These are phyloP conservation scores for Polylopha cassiicola DNA, from an alignment of 2,888 invertebrate genomes.

Conservation along the genomic window DNA sequence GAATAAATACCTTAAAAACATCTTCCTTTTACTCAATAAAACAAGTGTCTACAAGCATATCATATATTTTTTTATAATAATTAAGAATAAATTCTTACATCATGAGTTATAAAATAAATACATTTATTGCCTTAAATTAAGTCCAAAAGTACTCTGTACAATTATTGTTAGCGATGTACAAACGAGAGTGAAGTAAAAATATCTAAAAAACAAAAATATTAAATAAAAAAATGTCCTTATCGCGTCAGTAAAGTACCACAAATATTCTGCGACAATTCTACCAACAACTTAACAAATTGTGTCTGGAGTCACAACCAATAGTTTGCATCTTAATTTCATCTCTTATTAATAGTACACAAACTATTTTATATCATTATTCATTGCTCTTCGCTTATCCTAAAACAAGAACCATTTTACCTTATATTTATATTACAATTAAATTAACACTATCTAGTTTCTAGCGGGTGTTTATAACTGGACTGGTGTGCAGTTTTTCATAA, in stretches of 20 bases:
- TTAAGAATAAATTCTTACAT: constrained; percentile 78
- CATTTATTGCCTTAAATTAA: constrained; percentile 78
- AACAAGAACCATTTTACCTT: constrained; percentile 77
- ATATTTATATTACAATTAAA: constrained; percentile 72
- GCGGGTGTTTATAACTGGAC: constrained; percentile 70
- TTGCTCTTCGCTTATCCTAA: constrained; percentile 75
- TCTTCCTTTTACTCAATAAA: no score
- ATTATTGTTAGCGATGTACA: constrained; percentile 77
- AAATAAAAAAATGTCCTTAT: constrained; percentile 59
- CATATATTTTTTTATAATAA: constrained; percentile 77
- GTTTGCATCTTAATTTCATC: constrained; percentile 75
- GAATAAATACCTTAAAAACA: no score
- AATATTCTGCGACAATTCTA: constrained; percentile 62
- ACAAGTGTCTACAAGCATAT: constrained; percentile 73
- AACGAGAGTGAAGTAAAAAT: constrained; percentile 74
- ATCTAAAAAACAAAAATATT: constrained; percentile 57
- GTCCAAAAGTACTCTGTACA: constrained; percentile 78
- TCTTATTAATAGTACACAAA: constrained; percentile 75
- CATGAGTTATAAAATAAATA: constrained; percentile 78
- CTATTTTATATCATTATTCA: constrained; percentile 76
- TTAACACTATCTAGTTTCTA: constrained; percentile 74
- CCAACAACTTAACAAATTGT: constrained; percentile 76
- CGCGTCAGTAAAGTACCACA: constrained; percentile 59
- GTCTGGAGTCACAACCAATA: constrained; percentile 77
- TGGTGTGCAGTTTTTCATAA: constrained; percentile 55